Evolutionary conservation across 2,113 vertebrate genomes (phyloP).

Genomic region (Myiozetetes cayanensis): DNA sequence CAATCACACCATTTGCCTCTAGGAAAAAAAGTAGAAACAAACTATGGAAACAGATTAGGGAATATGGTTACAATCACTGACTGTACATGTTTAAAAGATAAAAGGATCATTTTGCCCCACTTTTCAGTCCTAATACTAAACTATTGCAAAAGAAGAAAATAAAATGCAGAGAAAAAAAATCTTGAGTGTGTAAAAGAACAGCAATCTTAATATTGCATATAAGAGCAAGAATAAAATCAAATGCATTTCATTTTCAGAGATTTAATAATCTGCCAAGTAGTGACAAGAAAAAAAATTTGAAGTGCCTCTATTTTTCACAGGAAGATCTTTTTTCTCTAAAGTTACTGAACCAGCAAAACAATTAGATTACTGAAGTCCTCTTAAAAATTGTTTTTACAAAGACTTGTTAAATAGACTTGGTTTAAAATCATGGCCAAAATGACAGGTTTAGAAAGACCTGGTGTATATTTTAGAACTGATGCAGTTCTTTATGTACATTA

Average conservation of each 20-base stretch:
- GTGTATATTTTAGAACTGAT: background rate
- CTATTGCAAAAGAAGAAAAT: conserved; percentile 23
- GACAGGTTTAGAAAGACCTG: background rate
- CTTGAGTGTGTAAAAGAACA: background rate
- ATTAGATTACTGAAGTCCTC: background rate
- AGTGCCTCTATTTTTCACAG: background rate
- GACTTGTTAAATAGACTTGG: background rate
- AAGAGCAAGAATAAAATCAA: conserved; percentile 22
- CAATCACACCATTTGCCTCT: conserved; percentile 20
- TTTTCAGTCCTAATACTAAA: conserved; percentile 20
- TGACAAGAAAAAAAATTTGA: background rate
- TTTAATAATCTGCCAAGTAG: background rate
- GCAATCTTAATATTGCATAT: background rate
- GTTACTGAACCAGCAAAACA: background rate
- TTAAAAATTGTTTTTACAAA: background rate
- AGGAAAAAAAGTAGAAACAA: conserved; percentile 56
- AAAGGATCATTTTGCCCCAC: conserved; percentile 51
- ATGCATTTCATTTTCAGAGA: background rate
- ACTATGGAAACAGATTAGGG: conserved; percentile 46
- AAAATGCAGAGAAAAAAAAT: conserved; percentile 28
- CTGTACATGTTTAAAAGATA: conserved; percentile 42
- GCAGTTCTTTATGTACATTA: background rate
- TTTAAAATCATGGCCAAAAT: background rate
- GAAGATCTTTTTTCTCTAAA: background rate
- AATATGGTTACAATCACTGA: conserved; percentile 34